Evolutionary conservation across 2,888 invertebrate species (phyloP).

Genomic region (Chloromyia formosa): DNA sequence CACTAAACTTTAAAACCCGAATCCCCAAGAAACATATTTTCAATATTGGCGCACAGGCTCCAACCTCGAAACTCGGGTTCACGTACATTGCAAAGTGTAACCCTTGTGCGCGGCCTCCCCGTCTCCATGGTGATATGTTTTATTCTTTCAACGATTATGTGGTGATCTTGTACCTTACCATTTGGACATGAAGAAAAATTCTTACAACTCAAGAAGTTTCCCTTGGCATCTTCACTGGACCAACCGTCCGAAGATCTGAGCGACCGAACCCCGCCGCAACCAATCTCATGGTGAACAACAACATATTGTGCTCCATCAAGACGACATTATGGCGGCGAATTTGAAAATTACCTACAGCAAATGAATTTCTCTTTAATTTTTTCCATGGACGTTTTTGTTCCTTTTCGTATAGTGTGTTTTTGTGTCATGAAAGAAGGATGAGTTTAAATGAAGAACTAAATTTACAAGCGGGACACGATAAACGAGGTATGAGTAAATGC

Average conservation of each 20-base stretch:
- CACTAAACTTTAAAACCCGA: conserved; percentile 27
- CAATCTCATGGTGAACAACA: conserved; percentile 18
- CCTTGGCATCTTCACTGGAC: conserved; percentile 44
- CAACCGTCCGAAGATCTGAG: conserved; percentile 18
- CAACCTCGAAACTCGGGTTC: conserved; percentile 9
- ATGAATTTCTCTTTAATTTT: conserved; percentile 49
- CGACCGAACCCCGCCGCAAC: conserved; percentile 1
- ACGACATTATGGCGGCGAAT: conserved; percentile 51
- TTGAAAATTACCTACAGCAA: conserved; percentile 50
- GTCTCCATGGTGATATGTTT: conserved; percentile 8
- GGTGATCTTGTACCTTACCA: conserved; percentile 49
- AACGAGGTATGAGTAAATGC: not conserved
- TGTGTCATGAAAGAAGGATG: not conserved
- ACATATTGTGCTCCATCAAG: conserved; percentile 48
- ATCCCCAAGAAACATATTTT: conserved; percentile 24
- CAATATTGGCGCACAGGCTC: not conserved
- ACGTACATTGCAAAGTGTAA: not conserved
- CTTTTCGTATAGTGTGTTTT: conserved; percentile 33
- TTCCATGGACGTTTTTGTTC: not conserved
- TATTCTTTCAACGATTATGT: conserved; percentile 42
- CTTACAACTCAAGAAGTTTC: conserved; percentile 48
- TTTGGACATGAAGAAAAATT: conserved; percentile 50
- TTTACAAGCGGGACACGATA: conserved; percentile 40
- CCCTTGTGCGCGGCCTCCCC: not conserved
- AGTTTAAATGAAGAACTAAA: conserved; percentile 23